Percentiles rank a stretch among this genome's conserved stretches.
These are phyloP conservation scores for Porites lobata DNA, from an alignment of 92 coral and sea anemone genomes.

Conservation along the genomic window DNA sequence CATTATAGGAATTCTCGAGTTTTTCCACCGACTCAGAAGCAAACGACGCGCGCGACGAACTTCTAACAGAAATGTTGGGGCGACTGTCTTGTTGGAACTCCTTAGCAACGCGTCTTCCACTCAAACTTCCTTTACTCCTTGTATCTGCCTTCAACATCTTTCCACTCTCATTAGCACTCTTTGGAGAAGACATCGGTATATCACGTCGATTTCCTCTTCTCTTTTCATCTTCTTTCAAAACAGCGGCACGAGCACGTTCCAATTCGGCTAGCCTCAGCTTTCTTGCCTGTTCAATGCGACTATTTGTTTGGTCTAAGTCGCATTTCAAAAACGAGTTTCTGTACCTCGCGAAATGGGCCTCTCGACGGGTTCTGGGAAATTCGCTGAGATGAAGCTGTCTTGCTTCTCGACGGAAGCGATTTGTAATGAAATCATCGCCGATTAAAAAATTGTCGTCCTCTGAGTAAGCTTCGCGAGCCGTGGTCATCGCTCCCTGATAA, in stretches of 20 bases:
- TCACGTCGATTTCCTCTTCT: neutral
- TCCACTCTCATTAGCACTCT: neutral
- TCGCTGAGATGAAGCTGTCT: constrained; percentile 82
- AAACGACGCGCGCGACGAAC: constrained; percentile 4
- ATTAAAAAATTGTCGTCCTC: constrained; percentile 77
- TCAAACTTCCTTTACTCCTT: neutral
- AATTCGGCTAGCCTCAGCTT: constrained; percentile 54
- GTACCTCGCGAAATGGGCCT: constrained; percentile 73
- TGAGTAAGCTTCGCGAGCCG: constrained; percentile 40
- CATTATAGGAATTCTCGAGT: neutral
- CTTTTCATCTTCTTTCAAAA: constrained; percentile 38
- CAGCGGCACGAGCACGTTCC: constrained; percentile 49
- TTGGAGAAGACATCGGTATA: neutral
- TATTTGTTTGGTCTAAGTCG: constrained; percentile 50
- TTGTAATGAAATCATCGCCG: constrained; percentile 50
- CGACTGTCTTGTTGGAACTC: neutral
- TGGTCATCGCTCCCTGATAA: neutral
- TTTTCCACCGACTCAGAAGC: neutral
- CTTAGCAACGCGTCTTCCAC: neutral
- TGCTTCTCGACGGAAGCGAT: constrained; percentile 81
- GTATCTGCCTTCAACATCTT: neutral
- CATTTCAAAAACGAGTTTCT: constrained; percentile 78
- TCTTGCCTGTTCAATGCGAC: constrained; percentile 66
- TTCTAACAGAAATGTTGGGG: neutral
- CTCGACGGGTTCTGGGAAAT: constrained; percentile 67